Evolutionary conservation across 1,140 invertebrate genomes (phyloP), one percentile per base, ranked within the genome.

Genomic region (Aphaenogaster ashmeadi): DNA sequence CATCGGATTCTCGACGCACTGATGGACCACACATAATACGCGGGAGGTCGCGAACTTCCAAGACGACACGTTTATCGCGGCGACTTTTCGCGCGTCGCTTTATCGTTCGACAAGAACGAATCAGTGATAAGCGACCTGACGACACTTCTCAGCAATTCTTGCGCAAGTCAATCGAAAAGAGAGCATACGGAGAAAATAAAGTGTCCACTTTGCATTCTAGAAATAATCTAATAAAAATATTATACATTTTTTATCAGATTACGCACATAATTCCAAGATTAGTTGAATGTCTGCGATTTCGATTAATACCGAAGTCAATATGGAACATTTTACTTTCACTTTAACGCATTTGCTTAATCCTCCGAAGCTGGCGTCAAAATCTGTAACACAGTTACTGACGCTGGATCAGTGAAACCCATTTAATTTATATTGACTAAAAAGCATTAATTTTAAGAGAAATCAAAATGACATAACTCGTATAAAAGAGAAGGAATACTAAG

Each of bases 1-100:
- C 27, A 62, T 56, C 7, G n/a, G 15, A 15, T 41, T 81, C n/a
- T 18, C 47, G 38, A 60, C 33, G 36, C 50, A 66, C 6, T 18
- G 41, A 36, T 21, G 6, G 33, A 41, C 44, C 8, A 71, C 67
- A 50, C 36, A 36, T 47, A 56, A 52, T 36, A 41, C 18, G 21
- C 47, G 50, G 36, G 33, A 52, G 78, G n/a, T 81, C 47, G 36
- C 36, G 50, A 54, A 81, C 54, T 71, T 81, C 6, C 79, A 81
- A 71, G 66, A 38, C 9, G 75, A 72, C 36, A 44, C 21, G 44
- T 71, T 72, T 81, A 81, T 81, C 47, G 36, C 13, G 9, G 8
- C 62, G n/a, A 52, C 5, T 77, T 60, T 60, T 60, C 21, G 36
- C 54, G 21, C 15, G n/a, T 78, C 8, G 18, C 15, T 21, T 79